A percentile compares a stretch with the other conserved stretches of the same genome.
phyloP scores from a whole-genome alignment of 2,113 vertebrate genomes.

The Gulo gulo region DNA sequence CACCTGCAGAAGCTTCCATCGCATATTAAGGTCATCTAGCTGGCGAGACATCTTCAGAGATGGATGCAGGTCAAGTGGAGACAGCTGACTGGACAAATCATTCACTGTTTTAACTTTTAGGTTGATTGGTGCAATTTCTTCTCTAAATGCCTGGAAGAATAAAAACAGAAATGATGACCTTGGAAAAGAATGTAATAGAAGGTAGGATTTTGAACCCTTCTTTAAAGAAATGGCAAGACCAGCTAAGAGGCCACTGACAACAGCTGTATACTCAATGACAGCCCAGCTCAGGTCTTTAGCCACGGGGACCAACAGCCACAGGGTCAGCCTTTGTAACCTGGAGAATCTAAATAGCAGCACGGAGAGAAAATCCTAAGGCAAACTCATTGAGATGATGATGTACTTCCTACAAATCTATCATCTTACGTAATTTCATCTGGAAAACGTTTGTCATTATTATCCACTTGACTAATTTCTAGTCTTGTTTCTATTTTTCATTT shows the following conservation, averaged over 20 bases:
- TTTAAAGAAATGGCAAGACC: background rate
- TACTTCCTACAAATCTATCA: background rate
- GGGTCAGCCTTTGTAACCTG: background rate
- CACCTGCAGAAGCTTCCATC: conserved; percentile 97
- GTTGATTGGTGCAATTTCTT: conserved; percentile 92
- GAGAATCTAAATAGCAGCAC: background rate
- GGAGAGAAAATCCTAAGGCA: background rate
- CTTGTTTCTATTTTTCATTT: conserved; percentile 7
- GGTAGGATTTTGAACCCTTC: background rate
- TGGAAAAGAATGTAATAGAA: conserved; percentile 31
- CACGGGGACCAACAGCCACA: background rate
- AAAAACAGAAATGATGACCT: background rate
- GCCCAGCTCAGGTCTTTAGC: background rate
- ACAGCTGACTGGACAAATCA: conserved; percentile 92
- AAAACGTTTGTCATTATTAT: background rate
- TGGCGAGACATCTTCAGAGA: conserved; percentile 94
- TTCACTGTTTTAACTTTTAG: conserved; percentile 93
- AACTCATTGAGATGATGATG: background rate
- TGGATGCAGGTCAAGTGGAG: conserved; percentile 93
- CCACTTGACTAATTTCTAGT: background rate
- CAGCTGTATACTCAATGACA: background rate
- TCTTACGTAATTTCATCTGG: background rate
- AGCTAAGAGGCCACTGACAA: background rate
- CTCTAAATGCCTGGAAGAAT: conserved; percentile 89
- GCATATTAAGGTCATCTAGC: conserved; percentile 95